phyloP scores from a whole-genome alignment of 2,888 invertebrate species.

The Heliconius charithonia region DNA sequence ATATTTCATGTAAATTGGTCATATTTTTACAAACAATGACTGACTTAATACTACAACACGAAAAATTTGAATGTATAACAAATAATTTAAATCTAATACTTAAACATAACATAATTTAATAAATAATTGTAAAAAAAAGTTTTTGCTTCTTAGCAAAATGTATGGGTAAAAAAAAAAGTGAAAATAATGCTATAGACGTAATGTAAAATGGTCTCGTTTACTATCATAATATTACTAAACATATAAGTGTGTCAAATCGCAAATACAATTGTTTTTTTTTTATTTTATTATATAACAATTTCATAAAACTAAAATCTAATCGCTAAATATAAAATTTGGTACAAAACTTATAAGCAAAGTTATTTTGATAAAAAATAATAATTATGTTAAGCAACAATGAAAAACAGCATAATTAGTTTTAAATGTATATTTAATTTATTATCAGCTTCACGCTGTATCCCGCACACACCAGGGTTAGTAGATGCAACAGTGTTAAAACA shows the following conservation, averaged over 20 bases:
- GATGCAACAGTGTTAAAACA: too few species aligned
- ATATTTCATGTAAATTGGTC: slow-evolving; percentile 17
- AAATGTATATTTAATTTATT: too few species aligned
- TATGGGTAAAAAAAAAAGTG: neutral
- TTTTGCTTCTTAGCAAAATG: neutral
- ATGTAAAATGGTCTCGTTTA: slow-evolving; percentile 5
- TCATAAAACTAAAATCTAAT: neutral
- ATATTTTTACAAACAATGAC: slow-evolving; percentile 14
- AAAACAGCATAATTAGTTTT: neutral
- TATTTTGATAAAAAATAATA: neutral
- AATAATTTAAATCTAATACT: neutral
- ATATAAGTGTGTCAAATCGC: neutral
- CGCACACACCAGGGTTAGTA: too few species aligned
- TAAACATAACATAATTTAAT: slow-evolving; percentile 19
- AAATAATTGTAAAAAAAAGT: slow-evolving; percentile 18
- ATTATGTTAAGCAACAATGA: neutral
- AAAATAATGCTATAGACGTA: slow-evolving; percentile 18
- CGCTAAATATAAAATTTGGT: slow-evolving; percentile 9
- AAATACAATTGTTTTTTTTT: neutral
- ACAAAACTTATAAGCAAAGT: slow-evolving; percentile 3
- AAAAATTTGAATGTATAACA: slow-evolving; percentile 17
- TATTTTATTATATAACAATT: slow-evolving; percentile 1
- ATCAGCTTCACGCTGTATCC: too few species aligned
- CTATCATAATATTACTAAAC: neutral
- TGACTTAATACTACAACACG: slow-evolving; percentile 7